A percentile compares a stretch with the other conserved stretches of the same genome.
Evolutionary conservation across 2,888 invertebrate species (phyloP).

Genomic region (Drosophila yooni): DNA sequence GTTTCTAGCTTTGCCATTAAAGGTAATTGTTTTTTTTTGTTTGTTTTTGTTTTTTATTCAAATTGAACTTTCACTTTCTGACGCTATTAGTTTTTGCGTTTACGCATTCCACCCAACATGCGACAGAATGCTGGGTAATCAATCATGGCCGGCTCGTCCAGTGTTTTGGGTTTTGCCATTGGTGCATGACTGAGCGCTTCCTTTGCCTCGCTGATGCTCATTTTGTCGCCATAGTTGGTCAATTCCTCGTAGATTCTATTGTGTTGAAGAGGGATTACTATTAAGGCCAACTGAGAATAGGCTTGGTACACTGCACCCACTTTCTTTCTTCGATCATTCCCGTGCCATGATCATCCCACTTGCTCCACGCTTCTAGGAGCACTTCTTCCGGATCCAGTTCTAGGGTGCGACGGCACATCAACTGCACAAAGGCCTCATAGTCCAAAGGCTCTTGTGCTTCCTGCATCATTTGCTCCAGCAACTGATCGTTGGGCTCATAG

Average conservation of each 20-base stretch:
- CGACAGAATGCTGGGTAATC: conserved; percentile 88
- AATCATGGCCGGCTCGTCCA: conserved; percentile 86
- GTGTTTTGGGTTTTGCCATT: conserved; percentile 85
- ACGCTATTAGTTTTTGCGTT: conserved; percentile 77
- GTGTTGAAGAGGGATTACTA: not conserved
- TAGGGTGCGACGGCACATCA: conserved; percentile 87
- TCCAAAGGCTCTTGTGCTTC: conserved; percentile 88
- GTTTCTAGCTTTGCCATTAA: not conserved
- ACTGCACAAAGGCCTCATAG: conserved; percentile 88
- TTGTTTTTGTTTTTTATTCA: not conserved
- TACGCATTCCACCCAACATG: conserved; percentile 87
- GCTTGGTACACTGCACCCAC: conserved; percentile 81
- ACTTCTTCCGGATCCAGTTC: conserved; percentile 89
- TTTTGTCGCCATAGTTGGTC: conserved; percentile 88
- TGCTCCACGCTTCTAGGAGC: conserved; percentile 87
- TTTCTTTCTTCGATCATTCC: conserved; percentile 88
- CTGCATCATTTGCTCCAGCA: conserved; percentile 87
- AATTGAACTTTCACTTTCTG: not conserved
- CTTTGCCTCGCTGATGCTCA: conserved; percentile 88
- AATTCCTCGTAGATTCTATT: conserved; percentile 88
- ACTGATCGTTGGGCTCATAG: conserved; percentile 86
- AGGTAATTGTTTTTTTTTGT: too few relatives aligned
- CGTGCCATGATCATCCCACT: conserved; percentile 88
- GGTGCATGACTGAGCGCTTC: conserved; percentile 88
- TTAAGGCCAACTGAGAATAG: not conserved